phyloP scores from a whole-genome alignment of 2,888 invertebrate genomes.

The Bugulina stolonifera region DNA sequence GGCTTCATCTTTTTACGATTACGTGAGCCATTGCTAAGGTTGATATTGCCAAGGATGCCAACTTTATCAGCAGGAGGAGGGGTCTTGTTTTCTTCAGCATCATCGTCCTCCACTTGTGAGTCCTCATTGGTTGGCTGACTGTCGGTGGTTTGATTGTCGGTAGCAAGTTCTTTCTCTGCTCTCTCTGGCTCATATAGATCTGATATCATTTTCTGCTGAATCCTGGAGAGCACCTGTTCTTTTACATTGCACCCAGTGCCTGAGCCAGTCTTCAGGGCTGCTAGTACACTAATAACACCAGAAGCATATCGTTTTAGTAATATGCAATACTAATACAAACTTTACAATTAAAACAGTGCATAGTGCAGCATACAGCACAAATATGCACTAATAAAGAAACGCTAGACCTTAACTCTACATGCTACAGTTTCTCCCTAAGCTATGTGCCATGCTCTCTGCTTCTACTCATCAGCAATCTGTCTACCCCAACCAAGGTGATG shows the following conservation, averaged over 20 bases:
- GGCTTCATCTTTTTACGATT: conserved; percentile 22
- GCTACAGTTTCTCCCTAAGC: too few species aligned
- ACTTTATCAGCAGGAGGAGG: not conserved
- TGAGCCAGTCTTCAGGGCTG: conserved; percentile 20
- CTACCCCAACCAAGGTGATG: too few species aligned
- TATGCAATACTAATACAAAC: too few species aligned
- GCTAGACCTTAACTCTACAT: too few species aligned
- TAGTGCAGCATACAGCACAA: too few species aligned
- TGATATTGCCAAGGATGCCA: not conserved
- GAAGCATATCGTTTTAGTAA: too few species aligned
- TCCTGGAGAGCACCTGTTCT: conserved; percentile 7
- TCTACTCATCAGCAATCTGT: too few species aligned
- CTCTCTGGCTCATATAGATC: not conserved
- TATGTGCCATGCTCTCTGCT: too few species aligned
- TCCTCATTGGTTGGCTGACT: not conserved
- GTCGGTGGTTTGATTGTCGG: not conserved
- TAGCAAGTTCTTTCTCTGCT: not conserved
- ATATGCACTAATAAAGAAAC: too few species aligned
- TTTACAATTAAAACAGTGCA: too few species aligned
- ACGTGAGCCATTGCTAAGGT: not conserved
- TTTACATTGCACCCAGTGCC: conserved; percentile 1
- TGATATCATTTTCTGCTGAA: conserved; percentile 10
- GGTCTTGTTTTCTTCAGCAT: not conserved
- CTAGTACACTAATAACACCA: conserved; percentile 6
- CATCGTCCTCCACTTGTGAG: not conserved